Evolutionary conservation across 2,797 vertebrate genomes (phyloP), one percentile per base, ranked within the genome.

Genomic region (Lepus townsendii): DNA sequence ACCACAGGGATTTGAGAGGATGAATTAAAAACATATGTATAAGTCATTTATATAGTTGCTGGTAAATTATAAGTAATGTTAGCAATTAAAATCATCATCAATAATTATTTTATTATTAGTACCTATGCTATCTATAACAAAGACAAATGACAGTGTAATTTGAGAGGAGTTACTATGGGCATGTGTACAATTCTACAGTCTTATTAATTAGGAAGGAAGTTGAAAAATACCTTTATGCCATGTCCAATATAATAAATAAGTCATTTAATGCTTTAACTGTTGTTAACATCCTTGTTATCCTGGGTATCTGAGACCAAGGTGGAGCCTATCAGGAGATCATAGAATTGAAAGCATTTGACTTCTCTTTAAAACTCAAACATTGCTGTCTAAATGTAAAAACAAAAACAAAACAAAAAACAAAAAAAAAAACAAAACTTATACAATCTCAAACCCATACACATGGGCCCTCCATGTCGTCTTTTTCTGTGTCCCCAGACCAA

Each of bases 331-430:
- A 83, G 26, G 9, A 42, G 24, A 14, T 71, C 26, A 91, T 69
- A 89, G 91, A 88, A 71, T 95, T 84, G 57, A 88, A 86, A 95
- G 80, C 19, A 10, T 93, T 83, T 96, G 63, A 89, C 54, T 57
- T 57, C 54, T 57, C 54, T 57, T 57, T 57, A 19, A 57, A 57
- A 57, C 54, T 57, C 13, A 57, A 14, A 20, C 54, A 54, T 17
- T 93, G 87, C 42, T 78, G 20, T 93, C 13, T 84, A 57, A 62
- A 92, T 42, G 47, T 65, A 52, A 62, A 91, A 80, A 92, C 14
- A 54, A 54, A 54, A 54, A 54, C 35, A 54, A 54, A 54, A 17
- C 16, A 57, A 57, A 57, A 57, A 57, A 54, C 3, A 54, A 54
- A 54, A 54, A 57, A 57, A 57, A 57, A 57, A 57, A 2, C 3